Conservation (phyloP, 2,888 invertebrate genomes). For the Prionchulus punctatus region DNA sequence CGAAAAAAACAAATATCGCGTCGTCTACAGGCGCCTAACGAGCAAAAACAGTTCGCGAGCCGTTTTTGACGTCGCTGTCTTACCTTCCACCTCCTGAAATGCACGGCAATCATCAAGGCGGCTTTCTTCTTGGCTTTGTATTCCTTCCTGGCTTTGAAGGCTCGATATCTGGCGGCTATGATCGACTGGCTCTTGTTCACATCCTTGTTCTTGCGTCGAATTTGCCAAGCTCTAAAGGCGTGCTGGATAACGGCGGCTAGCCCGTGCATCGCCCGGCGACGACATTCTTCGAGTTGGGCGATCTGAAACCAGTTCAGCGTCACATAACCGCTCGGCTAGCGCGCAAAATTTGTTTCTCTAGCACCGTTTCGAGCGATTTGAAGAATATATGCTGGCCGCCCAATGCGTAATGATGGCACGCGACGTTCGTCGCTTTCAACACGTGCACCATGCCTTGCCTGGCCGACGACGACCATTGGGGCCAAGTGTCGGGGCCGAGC, state of each 20-base stretch:
- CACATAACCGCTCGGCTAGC: too few species aligned
- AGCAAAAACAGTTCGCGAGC: too few species aligned
- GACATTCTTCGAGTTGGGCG: neutral
- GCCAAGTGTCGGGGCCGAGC: neutral
- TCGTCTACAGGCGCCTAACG: too few species aligned
- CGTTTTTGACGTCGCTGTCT: neutral
- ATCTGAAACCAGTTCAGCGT: too few species aligned
- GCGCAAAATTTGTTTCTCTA: too few species aligned
- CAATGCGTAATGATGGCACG: neutral
- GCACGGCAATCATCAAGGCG: neutral
- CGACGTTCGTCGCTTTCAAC: neutral
- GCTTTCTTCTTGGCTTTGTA: neutral
- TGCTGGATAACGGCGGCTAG: neutral
- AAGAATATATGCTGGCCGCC: neutral
- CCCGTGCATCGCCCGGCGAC: neutral
- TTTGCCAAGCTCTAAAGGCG: neutral
- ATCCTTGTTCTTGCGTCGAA: neutral
- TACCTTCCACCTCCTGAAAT: slow-evolving; percentile 3
- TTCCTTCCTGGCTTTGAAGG: neutral
- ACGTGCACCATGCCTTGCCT: neutral
- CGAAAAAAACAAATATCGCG: neutral
- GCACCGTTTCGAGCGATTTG: neutral
- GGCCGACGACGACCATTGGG: neutral
- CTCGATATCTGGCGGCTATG: slow-evolving; percentile 1
- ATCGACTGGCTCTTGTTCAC: neutral